Evolutionary conservation across 2,888 invertebrate species (phyloP).

Genomic region (Apoderus coryli): DNA sequence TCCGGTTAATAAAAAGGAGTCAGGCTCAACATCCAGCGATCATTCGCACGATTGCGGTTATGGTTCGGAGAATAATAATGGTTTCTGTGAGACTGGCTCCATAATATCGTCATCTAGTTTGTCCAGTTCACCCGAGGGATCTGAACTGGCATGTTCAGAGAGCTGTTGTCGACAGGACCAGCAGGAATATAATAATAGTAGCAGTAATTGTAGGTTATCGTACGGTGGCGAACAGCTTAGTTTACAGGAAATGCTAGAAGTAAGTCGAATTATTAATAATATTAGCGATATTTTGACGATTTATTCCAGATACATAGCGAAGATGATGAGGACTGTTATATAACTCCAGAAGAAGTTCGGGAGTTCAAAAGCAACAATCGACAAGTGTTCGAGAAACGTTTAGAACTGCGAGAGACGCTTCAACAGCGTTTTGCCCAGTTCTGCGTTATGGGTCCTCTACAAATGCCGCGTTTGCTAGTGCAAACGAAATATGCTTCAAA

Average conservation of each 20-base stretch:
- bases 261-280: conserved; percentile 34
- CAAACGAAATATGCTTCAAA: conserved; percentile 31
- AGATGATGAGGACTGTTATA: conserved; percentile 59
- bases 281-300: conserved; percentile 9
- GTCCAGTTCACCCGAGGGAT: conserved; percentile 77
- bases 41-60: conserved; percentile 77
- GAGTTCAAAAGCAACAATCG: conserved; percentile 70
- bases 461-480: conserved; percentile 29
- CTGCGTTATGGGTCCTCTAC: conserved; percentile 43
- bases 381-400: conserved; percentile 65
- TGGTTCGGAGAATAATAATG: conserved; percentile 70
- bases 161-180: conserved; percentile 76
- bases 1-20: conserved; percentile 40
- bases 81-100: conserved; percentile 50
- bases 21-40: conserved; percentile 49
- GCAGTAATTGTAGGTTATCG: conserved; percentile 24
- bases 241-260: conserved; percentile 68
- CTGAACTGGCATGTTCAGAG: conserved; percentile 80
- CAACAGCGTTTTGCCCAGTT: conserved; percentile 71
- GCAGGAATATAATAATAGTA: conserved; percentile 27
- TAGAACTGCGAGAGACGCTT: conserved; percentile 66
- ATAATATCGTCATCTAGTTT: conserved; percentile 64
- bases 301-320: conserved; percentile 58
- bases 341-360: conserved; percentile 77
- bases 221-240: conserved; percentile 42